A percentile compares a stretch with the other conserved stretches of the same genome.
phyloP scores from a whole-genome alignment of 2,888 invertebrate species.

The Keiferia lycopersicella region DNA sequence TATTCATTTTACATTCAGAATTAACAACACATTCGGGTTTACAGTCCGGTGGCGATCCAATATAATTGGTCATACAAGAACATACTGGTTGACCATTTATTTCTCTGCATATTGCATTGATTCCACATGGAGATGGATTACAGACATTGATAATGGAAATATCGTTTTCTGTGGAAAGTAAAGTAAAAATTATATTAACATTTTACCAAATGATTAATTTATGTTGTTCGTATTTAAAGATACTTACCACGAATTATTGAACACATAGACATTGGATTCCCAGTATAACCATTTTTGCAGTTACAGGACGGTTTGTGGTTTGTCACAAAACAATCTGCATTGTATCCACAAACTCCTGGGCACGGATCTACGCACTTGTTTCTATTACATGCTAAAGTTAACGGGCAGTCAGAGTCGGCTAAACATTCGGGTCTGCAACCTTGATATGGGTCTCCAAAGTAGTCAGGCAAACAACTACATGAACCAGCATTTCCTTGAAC shows the following conservation, averaged over 20 bases:
- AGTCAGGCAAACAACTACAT: conserved; percentile 86
- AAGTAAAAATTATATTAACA: not conserved
- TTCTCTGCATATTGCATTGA: conserved; percentile 87
- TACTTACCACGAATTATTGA: conserved; percentile 61
- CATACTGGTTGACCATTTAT: conserved; percentile 86
- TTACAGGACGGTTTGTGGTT: conserved; percentile 85
- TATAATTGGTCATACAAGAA: conserved; percentile 84
- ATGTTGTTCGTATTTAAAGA: conserved; percentile 16
- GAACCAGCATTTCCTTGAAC: conserved; percentile 87
- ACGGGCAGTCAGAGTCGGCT: conserved; percentile 84
- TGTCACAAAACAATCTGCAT: conserved; percentile 84
- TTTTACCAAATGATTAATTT: conserved; percentile 7
- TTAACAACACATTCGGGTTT: conserved; percentile 85
- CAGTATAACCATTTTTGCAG: conserved; percentile 82
- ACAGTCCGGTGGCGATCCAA: conserved; percentile 84
- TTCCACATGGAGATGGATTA: conserved; percentile 87
- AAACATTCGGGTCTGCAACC: conserved; percentile 86
- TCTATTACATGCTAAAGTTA: conserved; percentile 82
- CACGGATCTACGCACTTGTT: conserved; percentile 86
- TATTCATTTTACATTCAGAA: conserved; percentile 83
- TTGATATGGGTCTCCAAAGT: conserved; percentile 89
- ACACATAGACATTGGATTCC: conserved; percentile 84
- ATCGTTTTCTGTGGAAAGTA: conserved; percentile 57
- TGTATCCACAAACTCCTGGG: conserved; percentile 85
- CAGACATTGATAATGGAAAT: conserved; percentile 81